A percentile compares a stretch with the other conserved stretches of the same genome.
Conservation (phyloP, 2,888 invertebrate species). For the Rosalia funebris region DNA sequence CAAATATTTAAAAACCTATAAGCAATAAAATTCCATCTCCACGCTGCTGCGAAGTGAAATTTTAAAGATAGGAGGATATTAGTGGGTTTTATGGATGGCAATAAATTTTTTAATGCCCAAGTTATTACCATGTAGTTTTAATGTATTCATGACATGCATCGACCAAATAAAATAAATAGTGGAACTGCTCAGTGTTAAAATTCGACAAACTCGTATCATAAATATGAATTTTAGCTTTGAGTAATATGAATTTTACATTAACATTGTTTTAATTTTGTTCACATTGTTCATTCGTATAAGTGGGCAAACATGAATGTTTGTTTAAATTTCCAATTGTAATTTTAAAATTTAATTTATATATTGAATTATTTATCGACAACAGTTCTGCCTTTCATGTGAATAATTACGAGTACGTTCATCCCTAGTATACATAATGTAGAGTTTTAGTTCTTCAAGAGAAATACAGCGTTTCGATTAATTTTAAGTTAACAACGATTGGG, state of each 20-base stretch:
- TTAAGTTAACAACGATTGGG: too few species aligned
- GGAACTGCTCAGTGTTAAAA: constrained; percentile 2
- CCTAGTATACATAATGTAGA: neutral
- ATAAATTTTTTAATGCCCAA: constrained; percentile 19
- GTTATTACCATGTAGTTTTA: constrained; percentile 21
- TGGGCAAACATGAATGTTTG: constrained; percentile 13
- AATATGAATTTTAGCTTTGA: constrained; percentile 22
- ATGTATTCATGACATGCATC: constrained; percentile 19
- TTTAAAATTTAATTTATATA: constrained; percentile 7
- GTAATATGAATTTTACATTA: constrained; percentile 13
- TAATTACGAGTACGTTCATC: neutral
- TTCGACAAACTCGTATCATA: constrained; percentile 8
- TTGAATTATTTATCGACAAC: neutral
- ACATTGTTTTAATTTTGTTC: constrained; percentile 20
- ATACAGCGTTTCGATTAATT: too few species aligned
- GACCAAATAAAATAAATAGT: constrained; percentile 17
- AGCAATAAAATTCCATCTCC: neutral
- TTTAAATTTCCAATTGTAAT: constrained; percentile 13
- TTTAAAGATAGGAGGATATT: neutral
- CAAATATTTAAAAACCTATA: neutral
- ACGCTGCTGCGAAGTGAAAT: neutral
- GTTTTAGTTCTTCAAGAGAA: too few species aligned
- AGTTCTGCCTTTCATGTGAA: constrained; percentile 2
- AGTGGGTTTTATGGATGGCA: neutral
- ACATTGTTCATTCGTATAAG: constrained; percentile 14